Conservation (phyloP, 2,888 invertebrate genomes). For the Phalangium opilio region DNA sequence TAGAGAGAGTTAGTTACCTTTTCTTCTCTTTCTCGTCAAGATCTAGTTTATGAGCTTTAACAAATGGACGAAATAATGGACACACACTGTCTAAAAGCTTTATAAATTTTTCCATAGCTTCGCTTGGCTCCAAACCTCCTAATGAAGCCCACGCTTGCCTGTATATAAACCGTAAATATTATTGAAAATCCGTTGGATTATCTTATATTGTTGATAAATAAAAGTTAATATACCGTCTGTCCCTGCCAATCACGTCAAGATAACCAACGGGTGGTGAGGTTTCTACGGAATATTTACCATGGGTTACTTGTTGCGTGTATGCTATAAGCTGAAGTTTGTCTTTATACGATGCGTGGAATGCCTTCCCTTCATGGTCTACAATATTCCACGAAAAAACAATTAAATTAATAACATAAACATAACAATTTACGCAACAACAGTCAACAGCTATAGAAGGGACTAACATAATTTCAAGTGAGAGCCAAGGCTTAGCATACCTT, state of each 20-base stretch:
- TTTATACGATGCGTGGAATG: slow-evolving; percentile 81
- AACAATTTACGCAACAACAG: too few species aligned
- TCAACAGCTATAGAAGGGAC: too few species aligned
- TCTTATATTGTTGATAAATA: background rate
- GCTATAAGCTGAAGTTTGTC: slow-evolving; percentile 82
- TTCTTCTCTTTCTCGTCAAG: slow-evolving; percentile 57
- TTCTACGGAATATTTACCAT: slow-evolving; percentile 61
- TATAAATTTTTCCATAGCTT: slow-evolving; percentile 85
- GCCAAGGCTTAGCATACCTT: slow-evolving; percentile 47
- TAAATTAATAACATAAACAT: too few species aligned
- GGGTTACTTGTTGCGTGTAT: slow-evolving; percentile 73
- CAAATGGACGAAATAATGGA: slow-evolving; percentile 74
- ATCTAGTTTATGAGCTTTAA: slow-evolving; percentile 80
- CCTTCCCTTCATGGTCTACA: slow-evolving; percentile 94
- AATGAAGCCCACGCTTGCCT: slow-evolving; percentile 82
- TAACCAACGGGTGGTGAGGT: slow-evolving; percentile 69
- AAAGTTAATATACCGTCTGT: slow-evolving; percentile 46
- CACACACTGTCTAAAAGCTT: slow-evolving; percentile 70
- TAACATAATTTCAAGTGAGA: slow-evolving; percentile 5
- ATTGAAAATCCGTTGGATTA: background rate
- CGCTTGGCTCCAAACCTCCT: slow-evolving; percentile 65
- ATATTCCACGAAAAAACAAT: slow-evolving; percentile 21
- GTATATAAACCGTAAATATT: slow-evolving; percentile 6
- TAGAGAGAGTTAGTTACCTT: slow-evolving; percentile 32
- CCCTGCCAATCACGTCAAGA: slow-evolving; percentile 85